Percentiles rank a stretch among this genome's conserved stretches.
These are phyloP conservation scores for Muricea muricata DNA, from an alignment of 92 coral and sea anemone genomes.

Conservation along the genomic window DNA sequence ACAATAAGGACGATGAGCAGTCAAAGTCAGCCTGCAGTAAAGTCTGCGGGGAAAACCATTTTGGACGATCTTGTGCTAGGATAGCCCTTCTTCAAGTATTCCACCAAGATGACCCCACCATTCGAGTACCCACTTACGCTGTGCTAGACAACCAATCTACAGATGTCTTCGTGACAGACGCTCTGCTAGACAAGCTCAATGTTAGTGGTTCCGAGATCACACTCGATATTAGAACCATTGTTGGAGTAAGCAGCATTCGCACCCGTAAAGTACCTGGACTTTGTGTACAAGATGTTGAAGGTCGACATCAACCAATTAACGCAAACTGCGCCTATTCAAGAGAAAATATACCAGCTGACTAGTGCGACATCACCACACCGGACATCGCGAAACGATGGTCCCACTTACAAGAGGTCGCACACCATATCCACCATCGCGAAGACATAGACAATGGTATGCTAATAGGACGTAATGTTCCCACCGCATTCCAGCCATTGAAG, in stretches of 20 bases:
- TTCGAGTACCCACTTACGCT: conserved; percentile 43
- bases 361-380: conserved; percentile 61
- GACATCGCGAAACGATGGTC: conserved; percentile 52
- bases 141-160: conserved; percentile 64
- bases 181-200: conserved; percentile 42
- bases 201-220: conserved; percentile 49
- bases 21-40: conserved; percentile 61
- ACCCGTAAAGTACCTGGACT: conserved; percentile 24
- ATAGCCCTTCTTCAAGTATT: conserved; percentile 63
- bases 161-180: conserved; percentile 58
- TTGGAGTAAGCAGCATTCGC: conserved; percentile 28
- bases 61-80: conserved; percentile 62
- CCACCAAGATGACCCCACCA: conserved; percentile 40
- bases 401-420: conserved; percentile 57
- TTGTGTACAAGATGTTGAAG: conserved; percentile 39
- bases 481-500: conserved; percentile 54
- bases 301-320: conserved; percentile 20
- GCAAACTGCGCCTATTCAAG: conserved; percentile 23
- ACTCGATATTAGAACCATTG: conserved; percentile 56
- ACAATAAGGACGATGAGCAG: background rate
- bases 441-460: conserved; percentile 55
- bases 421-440: conserved; percentile 54
- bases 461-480: conserved; percentile 63
- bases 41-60: conserved; percentile 69
- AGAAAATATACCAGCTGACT: conserved; percentile 52